phyloP scores from a whole-genome alignment of 64 coral and sea anemone species.

The Orbicella faveolata region DNA sequence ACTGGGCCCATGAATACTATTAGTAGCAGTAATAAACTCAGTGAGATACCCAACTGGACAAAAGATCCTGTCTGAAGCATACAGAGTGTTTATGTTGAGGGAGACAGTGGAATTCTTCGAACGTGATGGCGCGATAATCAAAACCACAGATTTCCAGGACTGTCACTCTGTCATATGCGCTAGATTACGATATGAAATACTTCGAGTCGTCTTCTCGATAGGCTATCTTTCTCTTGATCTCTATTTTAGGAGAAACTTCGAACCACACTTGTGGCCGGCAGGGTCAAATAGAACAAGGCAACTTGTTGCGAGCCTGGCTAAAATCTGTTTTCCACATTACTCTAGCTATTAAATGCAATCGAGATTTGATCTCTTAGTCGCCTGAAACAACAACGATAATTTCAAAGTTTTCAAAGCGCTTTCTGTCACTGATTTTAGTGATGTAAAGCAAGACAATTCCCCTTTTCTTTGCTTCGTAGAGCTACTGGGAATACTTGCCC shows the following conservation, averaged over 20 bases:
- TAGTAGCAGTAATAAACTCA: no score
- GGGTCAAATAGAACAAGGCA: background rate
- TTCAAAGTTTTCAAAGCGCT: background rate
- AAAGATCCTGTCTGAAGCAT: no score
- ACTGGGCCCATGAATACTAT: no score
- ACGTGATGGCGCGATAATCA: background rate
- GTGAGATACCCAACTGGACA: no score
- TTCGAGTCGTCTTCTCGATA: background rate
- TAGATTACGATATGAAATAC: background rate
- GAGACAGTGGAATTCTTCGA: background rate
- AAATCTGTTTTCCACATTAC: slow-evolving; percentile 27
- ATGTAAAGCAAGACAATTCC: background rate
- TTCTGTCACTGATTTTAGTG: background rate
- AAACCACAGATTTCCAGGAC: background rate
- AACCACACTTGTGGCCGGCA: background rate
- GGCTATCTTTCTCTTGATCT: background rate
- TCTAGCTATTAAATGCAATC: background rate
- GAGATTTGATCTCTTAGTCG: slow-evolving; percentile 15
- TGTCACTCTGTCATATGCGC: background rate
- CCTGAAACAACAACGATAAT: slow-evolving; percentile 25
- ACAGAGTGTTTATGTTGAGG: no score
- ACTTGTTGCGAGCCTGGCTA: no score
- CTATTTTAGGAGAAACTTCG: background rate
- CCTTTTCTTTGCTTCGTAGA: background rate
- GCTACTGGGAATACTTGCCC: no score